A percentile compares a stretch with the other conserved stretches of the same genome.
Evolutionary conservation across 2,113 vertebrate genomes (phyloP).

Genomic region (Phasianus colchicus): DNA sequence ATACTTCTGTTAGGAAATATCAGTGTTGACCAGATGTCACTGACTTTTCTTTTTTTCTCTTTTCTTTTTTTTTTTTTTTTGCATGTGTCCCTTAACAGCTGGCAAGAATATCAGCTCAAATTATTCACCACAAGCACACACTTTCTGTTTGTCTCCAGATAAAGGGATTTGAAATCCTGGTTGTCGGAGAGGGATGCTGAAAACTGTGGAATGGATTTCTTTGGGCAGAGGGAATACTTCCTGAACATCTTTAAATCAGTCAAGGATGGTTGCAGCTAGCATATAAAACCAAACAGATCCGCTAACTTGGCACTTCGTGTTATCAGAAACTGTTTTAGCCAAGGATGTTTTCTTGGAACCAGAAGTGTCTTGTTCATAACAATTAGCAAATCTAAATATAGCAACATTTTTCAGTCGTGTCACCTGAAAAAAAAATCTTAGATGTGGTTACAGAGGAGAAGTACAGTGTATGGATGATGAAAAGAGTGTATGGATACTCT

Average conservation of each 20-base stretch:
- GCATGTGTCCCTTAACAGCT: slow-evolving; percentile 76
- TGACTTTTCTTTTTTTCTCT: slow-evolving; percentile 25
- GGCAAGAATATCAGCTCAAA: slow-evolving; percentile 74
- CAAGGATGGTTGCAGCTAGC: neutral
- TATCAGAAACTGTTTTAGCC: slow-evolving; percentile 11
- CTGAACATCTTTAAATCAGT: slow-evolving; percentile 17
- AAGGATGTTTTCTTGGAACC: neutral
- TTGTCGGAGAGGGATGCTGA: slow-evolving; percentile 62
- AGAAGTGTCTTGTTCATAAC: neutral
- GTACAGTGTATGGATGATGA: neutral
- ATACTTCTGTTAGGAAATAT: slow-evolving; percentile 66
- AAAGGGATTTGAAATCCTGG: slow-evolving; percentile 74
- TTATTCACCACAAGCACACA: slow-evolving; percentile 69
- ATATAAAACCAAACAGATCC: neutral
- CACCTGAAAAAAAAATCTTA: neutral
- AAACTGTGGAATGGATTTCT: slow-evolving; percentile 76
- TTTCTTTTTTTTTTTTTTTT: slow-evolving; percentile 37
- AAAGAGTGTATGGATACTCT: neutral
- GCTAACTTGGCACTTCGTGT: neutral
- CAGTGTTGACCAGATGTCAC: slow-evolving; percentile 75
- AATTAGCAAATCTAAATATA: neutral
- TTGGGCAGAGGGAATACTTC: slow-evolving; percentile 29
- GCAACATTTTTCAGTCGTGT: neutral
- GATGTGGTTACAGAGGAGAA: neutral
- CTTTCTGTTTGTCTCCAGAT: slow-evolving; percentile 78